Evolutionary conservation across 2,113 vertebrate genomes (phyloP), one percentile per base, ranked within the genome.

Genomic region (Mandrillus leucophaeus): DNA sequence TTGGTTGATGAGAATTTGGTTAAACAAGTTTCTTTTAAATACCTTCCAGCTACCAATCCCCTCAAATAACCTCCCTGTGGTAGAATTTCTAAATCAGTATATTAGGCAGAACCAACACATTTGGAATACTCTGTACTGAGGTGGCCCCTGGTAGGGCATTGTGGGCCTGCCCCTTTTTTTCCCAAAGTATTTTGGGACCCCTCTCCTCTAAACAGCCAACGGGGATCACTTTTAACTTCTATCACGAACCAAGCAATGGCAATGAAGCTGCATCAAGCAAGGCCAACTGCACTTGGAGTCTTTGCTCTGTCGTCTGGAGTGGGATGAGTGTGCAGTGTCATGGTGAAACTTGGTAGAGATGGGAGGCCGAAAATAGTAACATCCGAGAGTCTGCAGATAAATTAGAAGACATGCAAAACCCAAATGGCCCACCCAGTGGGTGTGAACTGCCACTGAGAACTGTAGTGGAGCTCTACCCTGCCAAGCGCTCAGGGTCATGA

Each of bases 291-390:
- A 55, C 18, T 81, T 43, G 90, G 89, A 84, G 75, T 95, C 84
- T 68, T 57, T 73, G 38, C 61, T 95, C 73, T 95, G 45, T 23
- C 61, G 9, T 88, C 55, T 72, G 50, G 57, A 93, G 45, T 88
- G 72, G 64, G 88, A 82, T 95, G 38, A 66, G 85, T 11, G 23
- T 32, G 59, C 52, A 40, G 50, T 52, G 86, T 91, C 93, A 96
- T 87, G 87, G 87, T 35, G 79, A 96, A 97, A 95, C 68, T 78
- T 68, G 90, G 59, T 94, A 70, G 79, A 55, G 52, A 88, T 40
- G 48, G 40, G 57, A 72, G 30, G 27, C 43, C 35, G 64, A 11
- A 97, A 79, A 89, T 27, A 83, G 73, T 8, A 57, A 40, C 4
- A 30, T 35, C 64, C 13, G 79, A 81, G 72, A 92, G 45, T 81